These are phyloP conservation scores for Heliconius hermathena DNA, from an alignment of 1,140 invertebrate species.

Conservation along the genomic window DNA sequence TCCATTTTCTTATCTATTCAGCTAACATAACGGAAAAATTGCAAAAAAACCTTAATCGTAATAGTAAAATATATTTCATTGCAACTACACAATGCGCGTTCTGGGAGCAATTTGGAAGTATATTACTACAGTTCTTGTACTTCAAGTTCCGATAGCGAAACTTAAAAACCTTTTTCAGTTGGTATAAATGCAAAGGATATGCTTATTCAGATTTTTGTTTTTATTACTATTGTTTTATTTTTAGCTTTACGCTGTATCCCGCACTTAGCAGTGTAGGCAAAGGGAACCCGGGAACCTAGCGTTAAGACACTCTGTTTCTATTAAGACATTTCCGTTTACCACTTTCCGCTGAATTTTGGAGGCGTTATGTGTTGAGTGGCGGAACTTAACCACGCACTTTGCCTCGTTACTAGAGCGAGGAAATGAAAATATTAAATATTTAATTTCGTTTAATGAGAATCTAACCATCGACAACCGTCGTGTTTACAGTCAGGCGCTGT, in stretches of 20 bases:
- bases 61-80: slow-evolving; percentile 9
- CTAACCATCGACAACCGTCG: too few species aligned
- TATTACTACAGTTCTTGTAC: slow-evolving; percentile 9
- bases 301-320: too few species aligned
- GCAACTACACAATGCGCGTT: slow-evolving; percentile 6
- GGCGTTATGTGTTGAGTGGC: too few species aligned
- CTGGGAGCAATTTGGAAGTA: slow-evolving; percentile 12
- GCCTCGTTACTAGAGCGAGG: too few species aligned
- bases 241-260: too few species aligned
- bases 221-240: not conserved
- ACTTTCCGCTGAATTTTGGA: too few species aligned
- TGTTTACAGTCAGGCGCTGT: too few species aligned
- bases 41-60: not conserved
- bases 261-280: not conserved
- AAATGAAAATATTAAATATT: too few species aligned
- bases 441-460: too few species aligned
- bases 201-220: not conserved
- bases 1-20: not conserved
- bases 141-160: slow-evolving; percentile 6
- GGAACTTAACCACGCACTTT: too few species aligned
- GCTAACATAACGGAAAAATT: slow-evolving; percentile 1
- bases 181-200: not conserved
- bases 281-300: too few species aligned
- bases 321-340: too few species aligned
- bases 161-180: not conserved